Evolutionary conservation across 2,797 vertebrate species (phyloP), one percentile per base, ranked within the genome.

Genomic region (Crenuchus spilurus): DNA sequence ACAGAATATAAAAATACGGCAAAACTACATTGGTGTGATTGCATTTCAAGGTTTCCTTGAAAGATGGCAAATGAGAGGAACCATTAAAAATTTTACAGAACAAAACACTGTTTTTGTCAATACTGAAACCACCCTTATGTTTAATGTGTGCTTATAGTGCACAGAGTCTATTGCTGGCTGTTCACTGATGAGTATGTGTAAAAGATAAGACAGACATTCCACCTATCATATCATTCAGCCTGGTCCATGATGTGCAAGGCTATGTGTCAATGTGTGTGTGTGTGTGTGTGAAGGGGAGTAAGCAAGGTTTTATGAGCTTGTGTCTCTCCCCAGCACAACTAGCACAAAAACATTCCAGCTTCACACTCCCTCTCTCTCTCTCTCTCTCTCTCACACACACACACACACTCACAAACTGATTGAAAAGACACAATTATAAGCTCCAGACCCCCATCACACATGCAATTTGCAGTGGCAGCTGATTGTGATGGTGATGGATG

Each of bases 271-370:
- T 65, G 14, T 68, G 44, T 72, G 31, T 70, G 24, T 44, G 61
- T 67, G 62, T 48, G 18, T 24, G 41, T 62, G 14, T 33, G 37
- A 14, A 33, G n/a, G 54, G 58, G 73, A 78, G 75, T 65, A 9
- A 41, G 48, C 44, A 22, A 33, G 33, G 24, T 44, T 67, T 79
- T 62, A 80, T 71, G 79, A 60, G 57, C 80, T 58, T 77, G 73
- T 80, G 68, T 51, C 41, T 64, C 66, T 80, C 66, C 82, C 75
- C 70, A 55, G 67, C 16, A 24, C 42, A 41, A 61, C 73, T 69
- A 55, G 66, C 13, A 26, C 74, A 49, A 87, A 87, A 90, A 91
- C 90, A 92, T 90, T 91, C 88, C 58, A 86, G 84, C 73, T 80
- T 84, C 62, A 65, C 70, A 70, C 80, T 80, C 83, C 71, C 71